Evolutionary conservation across 1,140 invertebrate species (phyloP).

Genomic region (Leptonema lineaticorne): DNA sequence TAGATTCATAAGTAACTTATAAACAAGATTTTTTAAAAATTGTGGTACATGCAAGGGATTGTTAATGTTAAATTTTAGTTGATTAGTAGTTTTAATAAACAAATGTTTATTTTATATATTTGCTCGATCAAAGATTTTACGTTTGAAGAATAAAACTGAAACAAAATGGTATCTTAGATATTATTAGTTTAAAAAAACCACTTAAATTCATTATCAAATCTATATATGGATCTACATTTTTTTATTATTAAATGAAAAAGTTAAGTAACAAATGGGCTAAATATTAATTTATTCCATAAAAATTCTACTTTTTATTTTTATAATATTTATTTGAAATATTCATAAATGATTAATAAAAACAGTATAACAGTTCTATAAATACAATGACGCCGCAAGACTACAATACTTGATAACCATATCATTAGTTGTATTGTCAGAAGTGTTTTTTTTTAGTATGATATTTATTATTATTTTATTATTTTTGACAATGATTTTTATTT

Average conservation of each 20-base stretch:
- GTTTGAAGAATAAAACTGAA: too few species aligned
- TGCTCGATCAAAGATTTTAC: too few species aligned
- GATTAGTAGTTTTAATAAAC: too few species aligned
- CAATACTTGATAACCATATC: constrained; percentile 39
- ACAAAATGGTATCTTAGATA: too few species aligned
- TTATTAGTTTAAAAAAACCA: too few species aligned
- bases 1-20: background rate
- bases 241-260: background rate
- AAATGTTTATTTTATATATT: too few species aligned
- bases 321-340: constrained; percentile 5
- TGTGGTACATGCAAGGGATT: background rate
- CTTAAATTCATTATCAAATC: too few species aligned
- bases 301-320: constrained; percentile 17
- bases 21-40: background rate
- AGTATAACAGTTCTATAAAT: constrained; percentile 27
- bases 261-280: background rate
- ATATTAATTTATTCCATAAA: constrained; percentile 1
- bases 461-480: too few species aligned
- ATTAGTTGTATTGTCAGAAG: constrained; percentile 41
- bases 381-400: constrained; percentile 29
- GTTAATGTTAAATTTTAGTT: too few species aligned
- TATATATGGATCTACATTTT: too few species aligned
- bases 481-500: constrained; percentile 33
- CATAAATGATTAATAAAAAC: constrained; percentile 20
- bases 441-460: constrained; percentile 30